Base-by-base conservation (phyloP, 2,888 invertebrate genomes). In the Latrodectus elegans region DNA sequence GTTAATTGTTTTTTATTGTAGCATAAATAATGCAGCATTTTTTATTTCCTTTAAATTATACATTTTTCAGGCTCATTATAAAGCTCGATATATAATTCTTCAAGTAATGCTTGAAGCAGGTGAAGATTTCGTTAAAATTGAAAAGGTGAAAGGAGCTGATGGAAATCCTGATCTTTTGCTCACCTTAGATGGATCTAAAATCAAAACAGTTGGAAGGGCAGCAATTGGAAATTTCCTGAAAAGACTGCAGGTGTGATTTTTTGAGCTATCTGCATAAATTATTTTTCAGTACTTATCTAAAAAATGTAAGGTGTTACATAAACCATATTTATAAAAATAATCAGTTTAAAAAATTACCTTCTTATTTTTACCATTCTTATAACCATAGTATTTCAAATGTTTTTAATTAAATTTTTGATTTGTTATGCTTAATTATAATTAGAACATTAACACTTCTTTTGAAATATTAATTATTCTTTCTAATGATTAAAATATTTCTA, bases 51-150 rank as follows among this genome's bases (percentile, higher is more conserved):
- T 9, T 2, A 55, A 49, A 15, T 0, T 49, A 49, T 65, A 65
- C n/a, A 68, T 17, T 64, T 70, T 90, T 73, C 64, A 92, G 92
- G 93, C 94, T 60, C 93, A 97, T 92, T 95, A 96, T 49, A 95
- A 97, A 92, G 98, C 97, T 0, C 95, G 99, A 71, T 99, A 95
- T 92, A 98, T 97, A 1, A 94, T 99, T 88, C 95, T 97, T 92
- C 94, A 95, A 91, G 96, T 98, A 10, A 93, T 98, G 90, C 93
- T 98, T 81, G 95, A 97, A 92, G 97, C 97, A 60, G 97, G 96
- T 2, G 94, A 96, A 82, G 96, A 95, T 4, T 94, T 97, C 83
- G 95, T 99, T 0, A 94, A 93, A 0, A 93, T 98, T 26, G 93
- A 94, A 49, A 95, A 96, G 92, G 94, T 94, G 0, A 91, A 90